Conservation (phyloP, 1,140 invertebrate species). For the Drosophila lowei region DNA sequence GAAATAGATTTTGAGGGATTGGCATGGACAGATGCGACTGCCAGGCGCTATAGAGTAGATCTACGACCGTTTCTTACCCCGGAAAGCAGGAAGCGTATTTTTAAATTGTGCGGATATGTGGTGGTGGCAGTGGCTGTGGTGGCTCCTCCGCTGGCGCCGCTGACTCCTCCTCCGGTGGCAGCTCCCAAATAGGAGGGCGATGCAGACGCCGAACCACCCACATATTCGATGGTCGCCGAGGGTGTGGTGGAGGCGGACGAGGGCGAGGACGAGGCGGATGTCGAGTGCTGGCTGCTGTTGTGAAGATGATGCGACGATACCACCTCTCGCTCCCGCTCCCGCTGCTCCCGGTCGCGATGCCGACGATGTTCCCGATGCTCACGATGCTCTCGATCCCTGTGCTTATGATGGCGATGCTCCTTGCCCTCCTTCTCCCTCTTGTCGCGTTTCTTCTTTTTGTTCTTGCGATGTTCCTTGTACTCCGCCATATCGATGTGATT, state of each 20-base stretch:
- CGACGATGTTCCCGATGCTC: slow-evolving; percentile 66
- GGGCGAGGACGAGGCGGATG: slow-evolving; percentile 78
- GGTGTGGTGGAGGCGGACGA: slow-evolving; percentile 77
- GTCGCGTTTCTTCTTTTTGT: slow-evolving; percentile 82
- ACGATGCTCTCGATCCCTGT: slow-evolving; percentile 62
- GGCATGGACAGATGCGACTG: slow-evolving; percentile 43
- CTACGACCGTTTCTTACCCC: slow-evolving; percentile 67
- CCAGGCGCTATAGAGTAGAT: background rate
- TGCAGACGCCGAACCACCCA: slow-evolving; percentile 72
- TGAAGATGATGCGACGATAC: slow-evolving; percentile 42
- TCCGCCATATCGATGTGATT: slow-evolving; percentile 79
- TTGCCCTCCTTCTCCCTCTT: slow-evolving; percentile 77
- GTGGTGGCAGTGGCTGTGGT: slow-evolving; percentile 54
- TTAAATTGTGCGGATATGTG: slow-evolving; percentile 83
- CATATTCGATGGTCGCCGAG: slow-evolving; percentile 75
- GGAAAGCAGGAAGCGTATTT: slow-evolving; percentile 83
- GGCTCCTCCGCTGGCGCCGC: slow-evolving; percentile 30
- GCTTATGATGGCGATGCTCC: slow-evolving; percentile 70
- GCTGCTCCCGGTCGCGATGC: slow-evolving; percentile 59
- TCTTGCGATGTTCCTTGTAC: slow-evolving; percentile 80
- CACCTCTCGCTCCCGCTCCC: slow-evolving; percentile 46
- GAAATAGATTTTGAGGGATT: slow-evolving; percentile 47
- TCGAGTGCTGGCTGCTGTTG: slow-evolving; percentile 73
- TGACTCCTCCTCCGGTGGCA: slow-evolving; percentile 25
- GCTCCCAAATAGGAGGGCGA: slow-evolving; percentile 71